A percentile compares a stretch with the other conserved stretches of the same genome.
phyloP scores from a whole-genome alignment of 2,797 vertebrate species.

The Sebastes jordani region DNA sequence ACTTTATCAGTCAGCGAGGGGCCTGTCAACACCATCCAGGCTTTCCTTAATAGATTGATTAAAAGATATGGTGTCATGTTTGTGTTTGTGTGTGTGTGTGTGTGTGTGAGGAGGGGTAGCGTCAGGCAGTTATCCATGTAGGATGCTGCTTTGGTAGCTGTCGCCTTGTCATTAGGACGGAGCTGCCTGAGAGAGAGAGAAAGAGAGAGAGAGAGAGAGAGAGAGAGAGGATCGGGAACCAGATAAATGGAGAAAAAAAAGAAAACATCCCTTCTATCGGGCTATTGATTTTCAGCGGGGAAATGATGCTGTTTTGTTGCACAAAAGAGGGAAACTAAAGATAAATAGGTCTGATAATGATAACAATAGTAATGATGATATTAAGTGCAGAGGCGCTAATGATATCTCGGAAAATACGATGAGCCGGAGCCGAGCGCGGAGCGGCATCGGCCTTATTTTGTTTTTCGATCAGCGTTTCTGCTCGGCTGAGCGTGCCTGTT shows the following conservation, averaged over 20 bases:
- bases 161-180: slow-evolving; percentile 32
- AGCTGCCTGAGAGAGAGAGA: background rate
- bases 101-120: slow-evolving; percentile 9
- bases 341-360: slow-evolving; percentile 54
- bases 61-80: slow-evolving; percentile 61
- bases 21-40: slow-evolving; percentile 45
- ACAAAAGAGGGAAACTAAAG: slow-evolving; percentile 33
- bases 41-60: slow-evolving; percentile 76
- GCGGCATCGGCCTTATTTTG: slow-evolving; percentile 2
- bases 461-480: slow-evolving; percentile 37
- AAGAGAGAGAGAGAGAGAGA: background rate
- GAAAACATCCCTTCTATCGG: slow-evolving; percentile 25
- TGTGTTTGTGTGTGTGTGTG: slow-evolving; percentile 3
- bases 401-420: slow-evolving; percentile 27
- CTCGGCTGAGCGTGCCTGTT: slow-evolving; percentile 21
- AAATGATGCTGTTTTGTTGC: slow-evolving; percentile 40
- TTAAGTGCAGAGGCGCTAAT: slow-evolving; percentile 46
- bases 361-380: slow-evolving; percentile 52
- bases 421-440: background rate
- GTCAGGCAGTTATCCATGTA: slow-evolving; percentile 42
- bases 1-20: slow-evolving; percentile 67
- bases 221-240: background rate
- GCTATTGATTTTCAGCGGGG: slow-evolving; percentile 50
- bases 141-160: slow-evolving; percentile 29
- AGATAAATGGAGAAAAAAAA: slow-evolving; percentile 15